These are phyloP conservation scores for Henricia sp. DNA, from an alignment of 53 echinoderm and acorn worm genomes.

Conservation along the genomic window DNA sequence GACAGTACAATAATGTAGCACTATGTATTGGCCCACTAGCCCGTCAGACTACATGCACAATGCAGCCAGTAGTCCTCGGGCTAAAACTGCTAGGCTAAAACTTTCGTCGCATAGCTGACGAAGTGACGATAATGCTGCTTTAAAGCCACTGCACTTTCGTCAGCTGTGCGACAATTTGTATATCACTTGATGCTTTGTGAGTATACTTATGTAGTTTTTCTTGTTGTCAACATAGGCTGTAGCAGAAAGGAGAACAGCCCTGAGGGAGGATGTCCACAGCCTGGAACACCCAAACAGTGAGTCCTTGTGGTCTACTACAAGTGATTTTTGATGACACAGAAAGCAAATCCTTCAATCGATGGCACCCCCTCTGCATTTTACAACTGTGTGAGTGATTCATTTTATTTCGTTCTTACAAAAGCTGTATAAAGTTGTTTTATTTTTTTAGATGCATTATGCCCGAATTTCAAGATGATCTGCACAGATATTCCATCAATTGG, in stretches of 20 bases:
- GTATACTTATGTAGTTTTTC: not conserved
- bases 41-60: too few relatives aligned
- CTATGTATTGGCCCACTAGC: too few relatives aligned
- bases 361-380: constrained; percentile 3
- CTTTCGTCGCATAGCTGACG: too few relatives aligned
- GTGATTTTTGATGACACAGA: constrained; percentile 13
- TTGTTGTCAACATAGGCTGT: constrained; percentile 55
- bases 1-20: too few relatives aligned
- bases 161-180: too few relatives aligned
- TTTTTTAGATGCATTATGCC: too few relatives aligned
- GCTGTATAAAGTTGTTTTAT: not conserved
- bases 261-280: constrained; percentile 64
- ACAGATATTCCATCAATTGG: too few relatives aligned
- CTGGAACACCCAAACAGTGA: constrained; percentile 60
- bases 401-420: not conserved
- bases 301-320: constrained; percentile 58
- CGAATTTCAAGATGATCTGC: too few relatives aligned
- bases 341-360: not conserved
- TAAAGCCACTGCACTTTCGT: too few relatives aligned
- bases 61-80: not conserved
- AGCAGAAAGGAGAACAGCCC: constrained; percentile 48
- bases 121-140: too few relatives aligned
- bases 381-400: not conserved
- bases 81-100: not conserved
- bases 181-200: too few relatives aligned